Evolutionary conservation across 2,113 vertebrate genomes (phyloP).

Genomic region (Hepsetus odoe): DNA sequence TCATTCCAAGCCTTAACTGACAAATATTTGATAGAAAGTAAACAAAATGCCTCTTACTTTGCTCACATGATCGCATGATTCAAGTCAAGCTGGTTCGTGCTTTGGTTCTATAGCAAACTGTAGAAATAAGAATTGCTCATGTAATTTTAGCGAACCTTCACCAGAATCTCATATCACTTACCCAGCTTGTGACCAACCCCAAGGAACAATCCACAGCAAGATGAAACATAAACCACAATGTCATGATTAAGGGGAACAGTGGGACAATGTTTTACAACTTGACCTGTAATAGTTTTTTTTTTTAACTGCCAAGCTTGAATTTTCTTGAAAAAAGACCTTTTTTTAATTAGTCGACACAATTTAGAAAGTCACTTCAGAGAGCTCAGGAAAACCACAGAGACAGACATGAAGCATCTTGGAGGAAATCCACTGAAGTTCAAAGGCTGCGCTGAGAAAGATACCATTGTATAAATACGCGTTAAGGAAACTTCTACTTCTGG

Average conservation of each 20-base stretch:
- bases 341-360: constrained; percentile 17
- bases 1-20: constrained; percentile 38
- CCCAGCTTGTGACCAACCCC: neutral
- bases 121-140: neutral
- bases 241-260: neutral
- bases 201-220: neutral
- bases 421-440: neutral
- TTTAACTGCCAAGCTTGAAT: constrained; percentile 33
- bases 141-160: neutral
- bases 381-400: constrained; percentile 47
- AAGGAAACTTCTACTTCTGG: constrained; percentile 9
- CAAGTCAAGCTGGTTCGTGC: neutral
- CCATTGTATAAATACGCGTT: neutral
- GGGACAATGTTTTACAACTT: neutral
- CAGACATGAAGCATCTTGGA: neutral
- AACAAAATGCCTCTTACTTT: neutral
- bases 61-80: no score
- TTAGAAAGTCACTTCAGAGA: constrained; percentile 30
- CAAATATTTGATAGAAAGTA: constrained; percentile 14
- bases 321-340: neutral
- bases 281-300: neutral
- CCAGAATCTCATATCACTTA: neutral
- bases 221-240: neutral
- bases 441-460: neutral
- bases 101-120: neutral